Conservation (phyloP, 2,113 vertebrate genomes). For the Mesoclemmys tuberculata region DNA sequence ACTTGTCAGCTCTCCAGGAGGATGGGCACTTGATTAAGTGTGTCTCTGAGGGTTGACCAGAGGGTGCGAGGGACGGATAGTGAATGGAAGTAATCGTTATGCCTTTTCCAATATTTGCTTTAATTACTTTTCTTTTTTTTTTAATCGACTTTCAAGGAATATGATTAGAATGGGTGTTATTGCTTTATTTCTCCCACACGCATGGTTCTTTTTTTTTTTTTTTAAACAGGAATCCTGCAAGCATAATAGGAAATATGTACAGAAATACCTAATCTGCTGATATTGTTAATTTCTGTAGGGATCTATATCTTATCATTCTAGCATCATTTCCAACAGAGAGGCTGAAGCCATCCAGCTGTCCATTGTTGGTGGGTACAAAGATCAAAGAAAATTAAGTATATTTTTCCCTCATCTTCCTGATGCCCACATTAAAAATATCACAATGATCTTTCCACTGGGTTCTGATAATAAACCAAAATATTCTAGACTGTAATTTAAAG, state of each 20-base stretch:
- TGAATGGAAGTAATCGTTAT: neutral
- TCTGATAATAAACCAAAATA: slow-evolving; percentile 52
- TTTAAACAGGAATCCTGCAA: neutral
- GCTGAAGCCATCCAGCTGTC: neutral
- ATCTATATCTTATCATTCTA: neutral
- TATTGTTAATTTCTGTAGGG: neutral
- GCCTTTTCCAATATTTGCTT: neutral
- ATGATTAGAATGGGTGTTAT: neutral
- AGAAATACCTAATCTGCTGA: neutral
- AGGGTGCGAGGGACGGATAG: slow-evolving; percentile 1
- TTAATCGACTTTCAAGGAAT: neutral
- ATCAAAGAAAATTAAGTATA: neutral
- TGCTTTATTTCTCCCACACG: neutral
- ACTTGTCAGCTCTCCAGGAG: neutral
- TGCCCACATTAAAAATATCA: slow-evolving; percentile 29
- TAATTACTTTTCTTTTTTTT: slow-evolving; percentile 1
- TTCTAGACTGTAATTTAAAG: slow-evolving; percentile 51
- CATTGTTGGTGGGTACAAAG: neutral
- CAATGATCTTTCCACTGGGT: neutral
- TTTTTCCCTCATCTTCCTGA: neutral
- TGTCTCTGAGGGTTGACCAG: neutral
- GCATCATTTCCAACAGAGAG: neutral
- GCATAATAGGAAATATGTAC: neutral
- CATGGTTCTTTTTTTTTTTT: neutral
- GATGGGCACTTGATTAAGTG: neutral